A percentile compares a stretch with the other conserved stretches of the same genome.
These are phyloP conservation scores for Chaetodon auriga DNA, from an alignment of 2,113 vertebrate genomes.

Conservation along the genomic window DNA sequence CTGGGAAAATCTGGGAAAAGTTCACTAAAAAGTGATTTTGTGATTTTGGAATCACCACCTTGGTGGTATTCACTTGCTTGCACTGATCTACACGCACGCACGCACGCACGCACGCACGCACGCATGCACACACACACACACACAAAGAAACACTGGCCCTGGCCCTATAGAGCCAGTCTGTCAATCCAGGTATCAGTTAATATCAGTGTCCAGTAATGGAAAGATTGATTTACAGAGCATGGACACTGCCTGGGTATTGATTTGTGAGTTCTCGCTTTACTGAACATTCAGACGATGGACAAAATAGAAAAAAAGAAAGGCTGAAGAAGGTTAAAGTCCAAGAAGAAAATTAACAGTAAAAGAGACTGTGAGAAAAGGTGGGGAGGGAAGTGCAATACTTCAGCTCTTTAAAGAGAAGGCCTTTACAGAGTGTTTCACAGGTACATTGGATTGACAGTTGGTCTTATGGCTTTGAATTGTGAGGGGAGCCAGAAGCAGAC, in stretches of 20 bases:
- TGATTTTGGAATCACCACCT: no score
- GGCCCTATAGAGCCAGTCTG: conserved; percentile 33
- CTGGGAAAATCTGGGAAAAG: no score
- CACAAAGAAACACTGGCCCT: conserved; percentile 43
- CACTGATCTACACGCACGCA: conserved; percentile 6
- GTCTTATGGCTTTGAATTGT: no score
- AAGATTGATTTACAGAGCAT: conserved; percentile 57
- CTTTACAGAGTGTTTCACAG: no score
- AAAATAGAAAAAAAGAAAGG: conserved; percentile 13
- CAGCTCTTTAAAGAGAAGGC: not conserved
- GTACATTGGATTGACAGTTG: no score
- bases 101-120: conserved; percentile 28
- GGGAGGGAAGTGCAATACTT: not conserved
- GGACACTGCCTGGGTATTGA: conserved; percentile 55
- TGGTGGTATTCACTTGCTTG: not conserved
- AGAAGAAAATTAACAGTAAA: not conserved
- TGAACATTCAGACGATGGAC: conserved; percentile 46
- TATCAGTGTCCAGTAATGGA: conserved; percentile 69
- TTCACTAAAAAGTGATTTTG: no score
- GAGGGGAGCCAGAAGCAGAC: no score
- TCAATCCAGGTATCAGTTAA: conserved; percentile 67
- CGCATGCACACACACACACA: conserved; percentile 14
- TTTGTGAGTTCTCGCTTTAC: conserved; percentile 50
- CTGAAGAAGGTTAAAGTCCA: conserved; percentile 22
- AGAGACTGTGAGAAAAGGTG: not conserved